Evolutionary conservation across 2,888 invertebrate genomes (phyloP).

Genomic region (Ennomos erosarius): DNA sequence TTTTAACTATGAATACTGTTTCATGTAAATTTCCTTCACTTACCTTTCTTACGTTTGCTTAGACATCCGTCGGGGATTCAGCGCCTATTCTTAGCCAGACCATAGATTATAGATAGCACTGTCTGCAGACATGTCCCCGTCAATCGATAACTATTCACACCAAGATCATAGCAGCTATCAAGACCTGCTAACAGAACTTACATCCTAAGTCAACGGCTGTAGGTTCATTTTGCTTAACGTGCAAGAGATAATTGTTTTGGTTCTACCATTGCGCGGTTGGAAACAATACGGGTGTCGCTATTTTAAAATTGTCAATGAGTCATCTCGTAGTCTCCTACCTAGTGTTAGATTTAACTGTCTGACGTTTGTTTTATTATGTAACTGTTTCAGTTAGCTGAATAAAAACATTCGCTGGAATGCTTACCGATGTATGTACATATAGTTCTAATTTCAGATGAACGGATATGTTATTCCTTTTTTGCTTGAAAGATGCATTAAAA

Average conservation of each 20-base stretch:
- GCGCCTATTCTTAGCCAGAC: no score
- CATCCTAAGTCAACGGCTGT: not conserved
- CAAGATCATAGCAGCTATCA: constrained; percentile 20
- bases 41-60: no score
- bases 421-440: no score
- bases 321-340: constrained; percentile 46
- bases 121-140: constrained; percentile 2
- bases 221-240: constrained; percentile 13
- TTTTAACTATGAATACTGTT: no score
- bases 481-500: no score
- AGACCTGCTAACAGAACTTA: constrained; percentile 4
- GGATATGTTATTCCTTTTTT: no score
- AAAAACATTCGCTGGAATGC: no score
- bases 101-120: not conserved
- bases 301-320: constrained; percentile 62
- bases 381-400: constrained; percentile 10
- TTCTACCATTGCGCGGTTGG: constrained; percentile 42
- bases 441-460: no score
- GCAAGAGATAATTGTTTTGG: constrained; percentile 29
- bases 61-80: no score
- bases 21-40: no score
- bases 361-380: constrained; percentile 27
- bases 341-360: constrained; percentile 43
- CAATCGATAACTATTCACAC: constrained; percentile 17
- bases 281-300: constrained; percentile 60